Evolutionary conservation across 2,888 invertebrate genomes (phyloP), one percentile per base, ranked within the genome.

Genomic region (Pterostichus niger): DNA sequence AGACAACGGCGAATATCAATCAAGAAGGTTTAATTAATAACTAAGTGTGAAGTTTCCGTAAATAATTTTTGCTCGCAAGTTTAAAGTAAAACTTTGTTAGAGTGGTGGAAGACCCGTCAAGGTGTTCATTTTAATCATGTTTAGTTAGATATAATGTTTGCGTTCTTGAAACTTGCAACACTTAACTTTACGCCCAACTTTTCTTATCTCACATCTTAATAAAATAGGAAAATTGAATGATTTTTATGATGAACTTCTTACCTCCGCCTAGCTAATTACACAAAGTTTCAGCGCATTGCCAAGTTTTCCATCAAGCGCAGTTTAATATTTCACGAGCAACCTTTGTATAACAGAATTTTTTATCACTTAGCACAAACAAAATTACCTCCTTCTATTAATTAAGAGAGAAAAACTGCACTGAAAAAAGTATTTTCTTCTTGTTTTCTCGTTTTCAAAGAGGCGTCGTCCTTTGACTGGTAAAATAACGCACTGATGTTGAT

Each of bases 221-320:
- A 73, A 73, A 73, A 73, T 73, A 73, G 46, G 13, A 54, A 77
- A 77, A 54, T 35, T 54, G 64, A 35, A 77, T 77, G 54, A 77
- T 77, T 77, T 77, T 77, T 77, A 77, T 15, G 77, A 77, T 40
- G 33, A 54, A 33, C 17, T 56, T 31, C 40, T 40, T 35, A 40
- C 11, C 49, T 6, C 33, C 64, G 35, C 31, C 77, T 40, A 54
- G 56, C 54, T 77, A 77, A 77, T 77, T 54, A 77, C 40, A 13
- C 24, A 56, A 77, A 77, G 54, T 77, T 76, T 31, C 24, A 46
- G 24, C 52, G 2, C 31, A 49, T 71, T 71, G 49, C 24, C 31
- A 52, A 75, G 75, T 75, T 75, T 73, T 75, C 49, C 49, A 49
- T 73, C 52, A 52, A 52, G 33, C 13, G 24, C n/a, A 75, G 13